Conservation (phyloP, 2,888 invertebrate species). For the Leucoma salicis region DNA sequence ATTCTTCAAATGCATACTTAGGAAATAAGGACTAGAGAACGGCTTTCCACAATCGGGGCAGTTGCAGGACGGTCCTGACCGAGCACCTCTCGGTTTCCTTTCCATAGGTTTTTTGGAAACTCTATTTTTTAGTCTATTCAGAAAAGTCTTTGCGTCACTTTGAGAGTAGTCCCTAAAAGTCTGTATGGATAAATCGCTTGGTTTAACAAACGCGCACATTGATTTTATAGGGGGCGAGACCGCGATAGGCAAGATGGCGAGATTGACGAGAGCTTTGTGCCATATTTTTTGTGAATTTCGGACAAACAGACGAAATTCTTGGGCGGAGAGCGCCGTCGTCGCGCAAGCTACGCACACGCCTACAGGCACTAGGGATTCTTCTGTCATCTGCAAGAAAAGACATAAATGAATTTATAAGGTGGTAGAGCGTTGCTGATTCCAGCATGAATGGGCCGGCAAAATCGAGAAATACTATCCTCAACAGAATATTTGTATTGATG, state of each 20-base stretch:
- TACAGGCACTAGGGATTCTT: conserved; percentile 51
- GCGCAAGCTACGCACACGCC: conserved; percentile 60
- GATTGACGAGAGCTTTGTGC: conserved; percentile 46
- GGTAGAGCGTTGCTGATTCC: too few species aligned
- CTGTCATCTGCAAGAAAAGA: conserved; percentile 54
- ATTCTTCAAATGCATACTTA: conserved; percentile 62
- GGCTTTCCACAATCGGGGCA: conserved; percentile 64
- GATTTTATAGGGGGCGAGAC: conserved; percentile 40
- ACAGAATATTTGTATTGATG: too few species aligned
- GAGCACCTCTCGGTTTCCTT: conserved; percentile 37
- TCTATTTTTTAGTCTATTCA: conserved; percentile 47
- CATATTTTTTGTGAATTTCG: conserved; percentile 52
- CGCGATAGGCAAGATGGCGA: conserved; percentile 34
- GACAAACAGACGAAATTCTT: conserved; percentile 58
- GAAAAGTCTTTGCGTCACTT: conserved; percentile 42
- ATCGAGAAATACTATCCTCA: too few species aligned
- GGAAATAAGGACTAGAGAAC: conserved; percentile 56
- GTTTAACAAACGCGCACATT: conserved; percentile 52
- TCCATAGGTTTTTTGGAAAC: conserved; percentile 33
- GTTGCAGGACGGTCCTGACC: conserved; percentile 48
- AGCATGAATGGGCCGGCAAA: too few species aligned
- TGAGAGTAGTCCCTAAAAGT: conserved; percentile 49
- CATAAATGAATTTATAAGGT: background rate
- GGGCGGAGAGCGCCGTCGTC: conserved; percentile 53
- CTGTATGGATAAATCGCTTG: conserved; percentile 47